Evolutionary conservation across 2,888 invertebrate genomes (phyloP), one percentile per base, ranked within the genome.

Genomic region (Drosophila meridionalis): DNA sequence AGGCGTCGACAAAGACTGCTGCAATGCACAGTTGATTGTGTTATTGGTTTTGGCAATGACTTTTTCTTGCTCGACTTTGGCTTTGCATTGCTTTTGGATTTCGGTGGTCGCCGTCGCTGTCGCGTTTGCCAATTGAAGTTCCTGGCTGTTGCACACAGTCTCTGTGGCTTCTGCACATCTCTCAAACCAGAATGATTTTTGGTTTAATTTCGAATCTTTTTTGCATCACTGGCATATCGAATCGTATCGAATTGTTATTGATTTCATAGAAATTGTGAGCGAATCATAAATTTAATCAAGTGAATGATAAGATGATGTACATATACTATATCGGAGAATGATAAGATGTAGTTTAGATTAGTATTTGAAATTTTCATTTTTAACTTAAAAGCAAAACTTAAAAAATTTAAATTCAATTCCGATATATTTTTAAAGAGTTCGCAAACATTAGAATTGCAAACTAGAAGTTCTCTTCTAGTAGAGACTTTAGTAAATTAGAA

Each of bases 1-100:
- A 28, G 32, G 9, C 3, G 8, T 2, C 3, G 8, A 9, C 32
- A n/a, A n/a, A 5, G 40, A 40, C 38, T 56, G 52, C 65, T 74
- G 82, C 73, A 76, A 71, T 80, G 73, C 73, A 73, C 78, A 82
- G 87, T 87, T 87, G 87, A 87, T 87, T 89, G 82, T 87, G 77
- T 87, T 89, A 87, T 89, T 87, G 89, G 89, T 87, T 87, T 89
- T 82, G 80, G 80, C 87, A 82, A 89, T 87, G 86, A 89, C 80
- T 89, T 83, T 80, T 75, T 74, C 66, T 61, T 61, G 58, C 58
- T 74, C 71, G 82, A 78, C 78, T 84, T 65, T 69, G 42, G 43
- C 53, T 65, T 73, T 76, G 67, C 53, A 34, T 34, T 52, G 50
- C 50, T 47, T 61, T 73, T 69, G 40, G 30, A 9, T 56, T 20